phyloP scores from a whole-genome alignment of 2,113 vertebrate genomes.

The Nettapus auritus region DNA sequence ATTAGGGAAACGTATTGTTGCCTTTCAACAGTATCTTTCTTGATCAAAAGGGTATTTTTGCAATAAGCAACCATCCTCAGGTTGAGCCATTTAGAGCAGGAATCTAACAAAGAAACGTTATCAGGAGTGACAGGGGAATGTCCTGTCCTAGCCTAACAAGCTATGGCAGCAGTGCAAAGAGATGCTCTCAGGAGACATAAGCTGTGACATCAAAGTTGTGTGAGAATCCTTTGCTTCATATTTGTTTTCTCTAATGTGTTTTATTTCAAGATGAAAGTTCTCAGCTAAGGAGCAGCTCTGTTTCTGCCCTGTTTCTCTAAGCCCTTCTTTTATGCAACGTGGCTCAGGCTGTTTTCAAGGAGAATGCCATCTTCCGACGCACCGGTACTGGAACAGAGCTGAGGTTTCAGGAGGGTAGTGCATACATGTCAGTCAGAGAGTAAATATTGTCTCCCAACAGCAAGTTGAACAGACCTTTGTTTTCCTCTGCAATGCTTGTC shows the following conservation, averaged over 20 bases:
- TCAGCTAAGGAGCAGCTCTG: neutral
- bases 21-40: neutral
- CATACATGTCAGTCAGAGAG: slow-evolving; percentile 23
- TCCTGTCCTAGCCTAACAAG: neutral
- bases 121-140: neutral
- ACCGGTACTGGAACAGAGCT: neutral
- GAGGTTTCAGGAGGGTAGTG: neutral
- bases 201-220: neutral
- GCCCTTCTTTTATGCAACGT: neutral
- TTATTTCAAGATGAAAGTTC: slow-evolving; percentile 1
- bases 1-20: neutral
- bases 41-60: neutral
- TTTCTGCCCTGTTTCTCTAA: neutral
- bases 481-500: neutral
- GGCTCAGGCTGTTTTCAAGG: neutral
- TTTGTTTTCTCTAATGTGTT: neutral
- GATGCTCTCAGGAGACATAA: neutral
- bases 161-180: neutral
- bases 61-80: neutral
- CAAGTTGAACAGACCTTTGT: slow-evolving; percentile 29
- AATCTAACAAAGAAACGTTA: neutral
- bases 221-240: neutral
- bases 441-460: neutral
- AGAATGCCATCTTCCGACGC: neutral
- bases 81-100: neutral